A percentile compares a stretch with the other conserved stretches of the same genome.
Evolutionary conservation across 2,113 vertebrate species (phyloP).

Genomic region (Takifugu bimaculatus): DNA sequence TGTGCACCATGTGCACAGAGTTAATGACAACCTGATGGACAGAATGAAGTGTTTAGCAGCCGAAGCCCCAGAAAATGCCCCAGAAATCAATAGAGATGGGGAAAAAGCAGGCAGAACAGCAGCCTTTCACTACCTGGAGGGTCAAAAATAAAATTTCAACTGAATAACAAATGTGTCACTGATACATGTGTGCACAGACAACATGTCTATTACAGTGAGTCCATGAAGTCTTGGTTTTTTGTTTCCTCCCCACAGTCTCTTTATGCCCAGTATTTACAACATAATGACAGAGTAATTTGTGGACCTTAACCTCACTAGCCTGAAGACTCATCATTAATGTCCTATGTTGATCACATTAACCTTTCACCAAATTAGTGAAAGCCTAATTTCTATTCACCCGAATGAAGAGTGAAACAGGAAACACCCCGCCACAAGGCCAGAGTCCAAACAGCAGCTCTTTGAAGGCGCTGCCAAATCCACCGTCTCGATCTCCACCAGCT

Average conservation of each 20-base stretch:
- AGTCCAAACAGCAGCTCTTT: slow-evolving; percentile 53
- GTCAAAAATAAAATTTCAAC: not conserved
- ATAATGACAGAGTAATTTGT: slow-evolving; percentile 15
- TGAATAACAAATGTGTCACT: not conserved
- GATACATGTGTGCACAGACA: not conserved
- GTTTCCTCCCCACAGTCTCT: not conserved
- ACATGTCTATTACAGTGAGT: not conserved
- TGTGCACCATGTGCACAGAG: not conserved
- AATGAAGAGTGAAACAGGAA: slow-evolving; percentile 28
- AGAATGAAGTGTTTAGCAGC: not conserved
- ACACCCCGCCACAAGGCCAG: slow-evolving; percentile 21
- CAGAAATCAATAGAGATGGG: not conserved
- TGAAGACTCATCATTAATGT: slow-evolving; percentile 7
- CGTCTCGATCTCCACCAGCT: slow-evolving; percentile 30
- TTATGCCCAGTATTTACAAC: slow-evolving; percentile 4
- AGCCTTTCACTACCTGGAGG: not conserved
- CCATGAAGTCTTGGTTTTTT: not conserved
- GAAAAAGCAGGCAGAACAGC: not conserved
- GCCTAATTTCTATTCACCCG: slow-evolving; percentile 25
- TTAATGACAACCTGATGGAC: not conserved
- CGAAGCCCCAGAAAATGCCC: not conserved
- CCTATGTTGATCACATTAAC: slow-evolving; percentile 8
- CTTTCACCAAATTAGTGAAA: slow-evolving; percentile 34
- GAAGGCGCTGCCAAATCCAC: slow-evolving; percentile 54
- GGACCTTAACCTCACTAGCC: slow-evolving; percentile 7